A percentile compares a stretch with the other conserved stretches of the same genome.
phyloP scores from a whole-genome alignment of 1,140 invertebrate species.

The Mycetomoellerius zeteki region DNA sequence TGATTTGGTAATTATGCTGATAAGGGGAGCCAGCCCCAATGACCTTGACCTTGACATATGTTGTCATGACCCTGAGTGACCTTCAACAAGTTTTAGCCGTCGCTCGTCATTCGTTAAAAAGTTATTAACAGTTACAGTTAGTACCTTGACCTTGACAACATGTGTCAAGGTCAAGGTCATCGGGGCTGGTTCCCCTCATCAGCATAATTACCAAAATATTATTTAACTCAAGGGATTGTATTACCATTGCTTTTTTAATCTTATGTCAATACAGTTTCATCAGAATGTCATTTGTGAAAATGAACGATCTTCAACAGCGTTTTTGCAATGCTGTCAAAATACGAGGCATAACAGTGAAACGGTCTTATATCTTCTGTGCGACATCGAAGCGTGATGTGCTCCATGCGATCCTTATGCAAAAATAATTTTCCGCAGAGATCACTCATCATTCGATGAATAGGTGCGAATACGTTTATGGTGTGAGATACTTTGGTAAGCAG shows the following conservation, averaged over 20 bases:
- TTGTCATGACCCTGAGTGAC: too few species aligned
- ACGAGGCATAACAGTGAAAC: not conserved
- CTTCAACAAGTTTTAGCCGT: too few species aligned
- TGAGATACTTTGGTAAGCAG: constrained; percentile 40
- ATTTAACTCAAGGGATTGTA: not conserved
- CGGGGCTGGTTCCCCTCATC: too few species aligned
- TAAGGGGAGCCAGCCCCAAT: too few species aligned
- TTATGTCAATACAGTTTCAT: not conserved
- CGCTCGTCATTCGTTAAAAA: too few species aligned
- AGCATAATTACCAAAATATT: too few species aligned
- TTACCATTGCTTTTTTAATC: not conserved
- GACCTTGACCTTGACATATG: too few species aligned
- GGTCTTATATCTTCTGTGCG: not conserved
- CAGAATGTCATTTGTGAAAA: not conserved
- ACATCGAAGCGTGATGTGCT: not conserved
- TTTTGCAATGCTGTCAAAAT: not conserved
- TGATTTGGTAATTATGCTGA: too few species aligned
- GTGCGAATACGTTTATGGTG: not conserved
- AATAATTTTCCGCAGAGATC: constrained; percentile 28
- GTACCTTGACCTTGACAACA: too few species aligned
- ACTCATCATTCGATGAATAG: constrained; percentile 45
- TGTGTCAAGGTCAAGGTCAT: too few species aligned
- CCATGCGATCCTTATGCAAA: not conserved
- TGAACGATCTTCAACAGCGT: not conserved
- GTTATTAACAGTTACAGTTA: too few species aligned